Percentiles rank a stretch among this genome's conserved stretches.
phyloP scores from a whole-genome alignment of 2,797 vertebrate genomes.

The Vipera ursinii region DNA sequence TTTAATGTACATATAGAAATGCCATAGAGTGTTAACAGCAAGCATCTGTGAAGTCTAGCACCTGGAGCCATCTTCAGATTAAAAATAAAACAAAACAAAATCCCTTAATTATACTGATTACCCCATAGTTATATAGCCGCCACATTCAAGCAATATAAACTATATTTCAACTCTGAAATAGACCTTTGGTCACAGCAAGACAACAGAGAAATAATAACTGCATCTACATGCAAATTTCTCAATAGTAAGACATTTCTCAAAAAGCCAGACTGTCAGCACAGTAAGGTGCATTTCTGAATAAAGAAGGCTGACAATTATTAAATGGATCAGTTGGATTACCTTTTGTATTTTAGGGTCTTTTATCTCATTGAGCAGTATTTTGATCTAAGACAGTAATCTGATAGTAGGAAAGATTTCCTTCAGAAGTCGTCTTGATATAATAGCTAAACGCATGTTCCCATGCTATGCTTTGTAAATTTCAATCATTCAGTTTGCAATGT shows the following conservation, averaged over 20 bases:
- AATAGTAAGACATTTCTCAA: neutral
- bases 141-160: neutral
- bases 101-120: neutral
- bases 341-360: neutral
- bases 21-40: constrained; percentile 69
- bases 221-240: neutral
- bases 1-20: constrained; percentile 63
- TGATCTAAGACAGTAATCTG: neutral
- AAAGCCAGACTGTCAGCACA: neutral
- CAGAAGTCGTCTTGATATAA: neutral
- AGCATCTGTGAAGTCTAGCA: constrained; percentile 59
- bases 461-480: neutral
- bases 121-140: neutral
- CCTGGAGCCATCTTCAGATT: constrained; percentile 55
- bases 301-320: neutral
- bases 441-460: neutral
- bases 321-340: neutral
- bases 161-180: neutral
- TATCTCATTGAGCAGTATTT: neutral
- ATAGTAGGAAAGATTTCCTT: neutral
- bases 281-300: neutral
- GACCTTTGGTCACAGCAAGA: neutral
- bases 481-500: neutral
- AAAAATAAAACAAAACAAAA: constrained; percentile 50
- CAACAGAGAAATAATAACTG: neutral